Evolutionary conservation across 2,888 invertebrate genomes (phyloP).

Genomic region (Idaea straminata): DNA sequence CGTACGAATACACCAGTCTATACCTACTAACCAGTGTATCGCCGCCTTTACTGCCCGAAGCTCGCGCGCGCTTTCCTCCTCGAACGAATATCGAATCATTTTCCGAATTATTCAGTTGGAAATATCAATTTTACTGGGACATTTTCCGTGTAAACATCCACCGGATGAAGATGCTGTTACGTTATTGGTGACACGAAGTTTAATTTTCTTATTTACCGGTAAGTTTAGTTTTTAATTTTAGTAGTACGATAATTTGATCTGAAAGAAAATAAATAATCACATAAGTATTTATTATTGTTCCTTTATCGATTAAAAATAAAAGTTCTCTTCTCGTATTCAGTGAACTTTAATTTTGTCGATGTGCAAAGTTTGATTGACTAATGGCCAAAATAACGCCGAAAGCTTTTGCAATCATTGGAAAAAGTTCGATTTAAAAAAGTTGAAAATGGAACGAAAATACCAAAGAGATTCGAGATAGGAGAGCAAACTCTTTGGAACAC

Average conservation of each 20-base stretch:
- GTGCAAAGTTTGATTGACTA: background rate
- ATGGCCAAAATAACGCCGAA: background rate
- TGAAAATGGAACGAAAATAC: background rate
- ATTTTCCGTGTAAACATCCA: constrained; percentile 34
- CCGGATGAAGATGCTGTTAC: constrained; percentile 42
- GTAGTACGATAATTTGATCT: background rate
- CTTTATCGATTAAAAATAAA: background rate
- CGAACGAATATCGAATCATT: constrained; percentile 31
- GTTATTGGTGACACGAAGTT: constrained; percentile 36
- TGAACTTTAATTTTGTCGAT: background rate
- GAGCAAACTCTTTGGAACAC: background rate
- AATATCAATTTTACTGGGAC: constrained; percentile 27
- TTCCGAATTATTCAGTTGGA: constrained; percentile 34
- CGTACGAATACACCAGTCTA: background rate
- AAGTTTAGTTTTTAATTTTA: constrained; percentile 36
- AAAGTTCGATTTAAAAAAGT: background rate
- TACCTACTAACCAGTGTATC: constrained; percentile 52
- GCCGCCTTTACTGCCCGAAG: constrained; percentile 59
- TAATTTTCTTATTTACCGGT: constrained; percentile 39
- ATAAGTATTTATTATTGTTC: too few relatives aligned
- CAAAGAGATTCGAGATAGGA: background rate
- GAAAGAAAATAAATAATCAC: background rate
- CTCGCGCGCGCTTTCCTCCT: constrained; percentile 49
- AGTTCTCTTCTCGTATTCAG: background rate
- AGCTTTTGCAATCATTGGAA: background rate